Conservation (phyloP, 2,888 invertebrate species). For the Clivina fossor region DNA sequence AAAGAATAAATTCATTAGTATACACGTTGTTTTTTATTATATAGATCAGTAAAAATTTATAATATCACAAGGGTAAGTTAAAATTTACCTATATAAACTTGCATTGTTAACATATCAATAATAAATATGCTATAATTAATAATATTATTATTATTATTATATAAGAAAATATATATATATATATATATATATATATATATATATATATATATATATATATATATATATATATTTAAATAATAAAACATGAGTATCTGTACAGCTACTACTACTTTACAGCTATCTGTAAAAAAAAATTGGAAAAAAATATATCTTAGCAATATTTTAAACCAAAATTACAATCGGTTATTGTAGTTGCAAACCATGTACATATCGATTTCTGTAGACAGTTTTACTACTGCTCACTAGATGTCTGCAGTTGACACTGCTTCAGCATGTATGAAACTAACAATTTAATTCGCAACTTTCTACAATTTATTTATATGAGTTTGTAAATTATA, state of each 20-base stretch:
- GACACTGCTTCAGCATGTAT: too few species aligned
- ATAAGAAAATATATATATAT: too few species aligned
- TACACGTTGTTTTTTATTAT: too few species aligned
- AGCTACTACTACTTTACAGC: neutral
- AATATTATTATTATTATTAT: neutral
- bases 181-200: neutral
- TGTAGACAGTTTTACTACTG: neutral
- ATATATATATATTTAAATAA: neutral
- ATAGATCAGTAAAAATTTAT: too few species aligned
- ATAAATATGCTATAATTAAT: neutral
- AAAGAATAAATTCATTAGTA: too few species aligned
- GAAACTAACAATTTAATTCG: too few species aligned
- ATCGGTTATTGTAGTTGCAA: neutral
- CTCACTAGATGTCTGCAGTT: neutral
- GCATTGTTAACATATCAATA: too few species aligned
- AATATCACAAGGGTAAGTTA: too few species aligned
- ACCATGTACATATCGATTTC: constrained; percentile 8
- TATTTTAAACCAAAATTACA: neutral
- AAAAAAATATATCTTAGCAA: neutral
- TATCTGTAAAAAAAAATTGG: neutral
- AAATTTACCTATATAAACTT: too few species aligned
- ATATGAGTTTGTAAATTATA: too few species aligned
- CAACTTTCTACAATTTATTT: too few species aligned
- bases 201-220: neutral
- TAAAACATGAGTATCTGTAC: neutral